Base-by-base conservation (phyloP, 1,140 invertebrate genomes). In the Helicorthomorpha holstii region DNA sequence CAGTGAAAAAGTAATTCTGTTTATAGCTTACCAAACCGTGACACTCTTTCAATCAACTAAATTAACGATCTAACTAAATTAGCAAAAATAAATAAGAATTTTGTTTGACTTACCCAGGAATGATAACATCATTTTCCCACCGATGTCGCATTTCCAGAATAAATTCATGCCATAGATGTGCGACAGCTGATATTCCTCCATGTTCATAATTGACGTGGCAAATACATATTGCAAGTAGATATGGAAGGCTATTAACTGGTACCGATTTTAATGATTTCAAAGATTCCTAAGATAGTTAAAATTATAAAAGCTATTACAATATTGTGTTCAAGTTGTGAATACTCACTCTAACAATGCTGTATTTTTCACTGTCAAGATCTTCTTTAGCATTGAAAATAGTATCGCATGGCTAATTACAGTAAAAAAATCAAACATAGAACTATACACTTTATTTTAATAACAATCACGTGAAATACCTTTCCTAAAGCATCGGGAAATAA, bases 91-190 rank as follows among this genome's bases (percentile, higher is more conserved):
- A 52, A 38, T 14, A 16, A 34, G n/a, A 34, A 34, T 34, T 34
- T 7, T 34, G 29, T 7, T 7, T 34, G 7, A 82, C 83, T 83
- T 69, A 91, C 87, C 88, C 90, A 16, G 84, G 81, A 56, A 96
- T 79, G 14, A 74, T 59, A 51, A 83, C 76, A 29, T 71, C 75
- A 58, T 82, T 82, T 56, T 95, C 88, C 86, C 87, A 93, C 26
- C 91, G 69, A 61, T 85, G 87, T 51, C 89, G 75, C 57, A 96
- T 75, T 65, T 96, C 90, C 56, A 89, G 77, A 0, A 83, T 75
- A 62, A 97, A 83, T 62, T 94, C 89, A 60, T 87, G 83, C 89
- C 91, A 95, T 0, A 96, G 61, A 61, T 95, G 88, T 1, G 86
- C 85, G 26, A 93, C 73, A 52, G 86, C 82, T 38, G 73, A 67